A percentile compares a stretch with the other conserved stretches of the same genome.
These are phyloP conservation scores for Drosophila insularis DNA, from an alignment of 1,140 invertebrate genomes.

Conservation along the genomic window DNA sequence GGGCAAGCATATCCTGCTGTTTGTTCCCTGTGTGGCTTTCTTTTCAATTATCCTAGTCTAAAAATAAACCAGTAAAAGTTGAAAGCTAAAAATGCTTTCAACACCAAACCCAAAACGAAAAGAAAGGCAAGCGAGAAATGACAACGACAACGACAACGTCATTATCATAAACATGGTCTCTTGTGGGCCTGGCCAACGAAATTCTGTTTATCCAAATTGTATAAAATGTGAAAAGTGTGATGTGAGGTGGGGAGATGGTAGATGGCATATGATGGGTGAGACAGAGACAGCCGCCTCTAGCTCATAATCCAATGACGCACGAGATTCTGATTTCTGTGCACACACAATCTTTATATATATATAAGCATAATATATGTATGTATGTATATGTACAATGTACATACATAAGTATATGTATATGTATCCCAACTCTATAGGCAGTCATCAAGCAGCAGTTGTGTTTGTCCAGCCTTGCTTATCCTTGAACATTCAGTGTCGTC, in stretches of 20 bases:
- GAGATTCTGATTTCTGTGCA: constrained; percentile 56
- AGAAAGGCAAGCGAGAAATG: constrained; percentile 42
- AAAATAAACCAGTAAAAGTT: constrained; percentile 49
- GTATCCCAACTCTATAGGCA: constrained; percentile 9
- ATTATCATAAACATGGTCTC: constrained; percentile 62
- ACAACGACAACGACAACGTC: constrained; percentile 57
- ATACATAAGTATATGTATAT: background rate
- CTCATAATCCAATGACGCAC: constrained; percentile 77
- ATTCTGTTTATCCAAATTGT: constrained; percentile 66
- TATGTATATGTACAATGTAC: background rate
- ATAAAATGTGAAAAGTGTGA: constrained; percentile 49
- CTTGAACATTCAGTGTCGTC: constrained; percentile 53
- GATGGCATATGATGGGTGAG: background rate
- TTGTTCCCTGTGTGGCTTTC: constrained; percentile 42
- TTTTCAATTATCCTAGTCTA: constrained; percentile 75
- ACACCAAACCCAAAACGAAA: constrained; percentile 19
- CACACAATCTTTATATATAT: constrained; percentile 15
- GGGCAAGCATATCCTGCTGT: constrained; percentile 48
- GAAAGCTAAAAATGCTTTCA: constrained; percentile 32
- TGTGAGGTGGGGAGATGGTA: background rate
- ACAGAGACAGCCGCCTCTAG: constrained; percentile 44
- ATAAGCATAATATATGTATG: constrained; percentile 15
- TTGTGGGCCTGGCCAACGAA: constrained; percentile 35
- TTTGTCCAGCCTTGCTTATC: constrained; percentile 51
- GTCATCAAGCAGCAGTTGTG: constrained; percentile 38